Conservation (phyloP, 2,113 vertebrate genomes). For the Cyanoderma ruficeps region DNA sequence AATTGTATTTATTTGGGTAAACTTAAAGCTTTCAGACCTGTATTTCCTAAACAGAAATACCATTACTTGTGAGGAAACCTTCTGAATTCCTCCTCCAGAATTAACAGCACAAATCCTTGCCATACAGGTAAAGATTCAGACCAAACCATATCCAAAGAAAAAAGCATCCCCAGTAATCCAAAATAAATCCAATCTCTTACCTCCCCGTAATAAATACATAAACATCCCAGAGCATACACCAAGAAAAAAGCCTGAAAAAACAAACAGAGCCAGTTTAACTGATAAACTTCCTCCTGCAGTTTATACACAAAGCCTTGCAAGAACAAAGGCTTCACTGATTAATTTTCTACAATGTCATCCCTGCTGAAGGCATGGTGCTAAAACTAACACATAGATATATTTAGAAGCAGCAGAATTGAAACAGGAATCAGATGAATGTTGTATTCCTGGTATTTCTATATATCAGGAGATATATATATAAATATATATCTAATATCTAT, state of each 20-base stretch:
- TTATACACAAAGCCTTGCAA: background rate
- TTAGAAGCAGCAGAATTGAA: background rate
- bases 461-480: no score
- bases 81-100: background rate
- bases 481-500: background rate
- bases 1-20: background rate
- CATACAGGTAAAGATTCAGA: background rate
- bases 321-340: background rate
- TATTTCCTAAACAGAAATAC: background rate
- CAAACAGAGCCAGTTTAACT: background rate
- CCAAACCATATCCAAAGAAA: background rate
- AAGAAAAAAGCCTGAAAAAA: constrained; percentile 92
- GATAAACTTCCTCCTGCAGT: background rate
- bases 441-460: background rate
- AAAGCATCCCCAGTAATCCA: background rate
- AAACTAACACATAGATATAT: fast-evolving
- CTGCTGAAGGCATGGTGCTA: background rate
- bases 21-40: background rate
- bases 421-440: background rate
- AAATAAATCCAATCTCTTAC: constrained; percentile 66
- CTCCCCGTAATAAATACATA: constrained; percentile 85
- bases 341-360: background rate
- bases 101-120: background rate
- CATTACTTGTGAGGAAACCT: background rate
- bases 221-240: constrained; percentile 89